Evolutionary conservation across 2,888 invertebrate genomes (phyloP).

Genomic region (Lepeophtheirus nordmannii): DNA sequence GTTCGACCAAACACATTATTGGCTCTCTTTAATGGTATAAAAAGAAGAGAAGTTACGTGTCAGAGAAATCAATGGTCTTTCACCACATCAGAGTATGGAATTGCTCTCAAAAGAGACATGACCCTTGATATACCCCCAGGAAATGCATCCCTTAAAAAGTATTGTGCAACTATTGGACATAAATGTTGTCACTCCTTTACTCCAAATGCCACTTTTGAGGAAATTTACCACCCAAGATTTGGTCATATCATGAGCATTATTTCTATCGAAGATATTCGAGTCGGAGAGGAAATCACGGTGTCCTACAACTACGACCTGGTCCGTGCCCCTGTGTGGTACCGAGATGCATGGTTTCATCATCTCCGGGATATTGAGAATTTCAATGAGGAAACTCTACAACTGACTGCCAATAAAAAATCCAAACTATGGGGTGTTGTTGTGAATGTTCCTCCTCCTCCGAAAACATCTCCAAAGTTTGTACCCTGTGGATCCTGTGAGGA

Average conservation of each 20-base stretch:
- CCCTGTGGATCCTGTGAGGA: conserved; percentile 21
- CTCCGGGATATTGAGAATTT: conserved; percentile 1
- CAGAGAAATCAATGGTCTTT: background rate
- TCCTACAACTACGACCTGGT: conserved; percentile 16
- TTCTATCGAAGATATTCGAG: background rate
- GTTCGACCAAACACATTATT: background rate
- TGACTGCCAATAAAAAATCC: background rate
- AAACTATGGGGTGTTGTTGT: background rate
- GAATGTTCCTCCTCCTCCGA: background rate
- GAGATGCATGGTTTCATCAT: conserved; percentile 16
- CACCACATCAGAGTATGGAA: background rate
- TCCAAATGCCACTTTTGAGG: conserved; percentile 15
- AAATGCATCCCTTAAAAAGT: conserved; percentile 5
- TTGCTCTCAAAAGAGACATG: conserved; percentile 7
- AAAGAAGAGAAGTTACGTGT: background rate
- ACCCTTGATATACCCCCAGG: background rate
- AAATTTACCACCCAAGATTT: conserved; percentile 19
- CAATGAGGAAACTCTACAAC: conserved; percentile 6
- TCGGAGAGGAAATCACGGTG: conserved; percentile 11
- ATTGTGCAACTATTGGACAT: conserved; percentile 18
- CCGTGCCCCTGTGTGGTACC: conserved; percentile 9
- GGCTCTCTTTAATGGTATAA: background rate
- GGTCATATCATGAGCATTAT: conserved; percentile 14
- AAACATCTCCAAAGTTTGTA: conserved; percentile 3
- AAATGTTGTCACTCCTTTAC: conserved; percentile 21